A percentile compares a stretch with the other conserved stretches of the same genome.
Evolutionary conservation across 1,140 invertebrate genomes (phyloP).

Genomic region (Hesperophylax magnus): DNA sequence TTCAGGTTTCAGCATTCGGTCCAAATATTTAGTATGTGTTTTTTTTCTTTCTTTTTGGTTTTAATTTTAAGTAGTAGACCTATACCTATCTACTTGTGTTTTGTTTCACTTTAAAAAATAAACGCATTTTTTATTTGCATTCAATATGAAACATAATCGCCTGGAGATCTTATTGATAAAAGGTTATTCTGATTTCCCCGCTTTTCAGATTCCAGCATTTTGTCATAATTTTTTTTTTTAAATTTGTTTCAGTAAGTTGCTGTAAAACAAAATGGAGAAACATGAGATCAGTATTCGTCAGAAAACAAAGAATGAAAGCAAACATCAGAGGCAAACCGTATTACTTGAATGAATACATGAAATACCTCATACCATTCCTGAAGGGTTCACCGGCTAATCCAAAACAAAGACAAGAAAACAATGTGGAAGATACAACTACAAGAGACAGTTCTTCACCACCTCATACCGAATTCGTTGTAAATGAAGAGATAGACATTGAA

Average conservation of each 20-base stretch:
- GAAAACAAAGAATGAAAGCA: background rate
- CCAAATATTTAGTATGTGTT: too few species aligned
- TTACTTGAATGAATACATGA: slow-evolving; percentile 2
- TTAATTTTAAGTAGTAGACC: too few species aligned
- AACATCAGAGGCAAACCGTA: background rate
- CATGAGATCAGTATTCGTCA: slow-evolving; percentile 10
- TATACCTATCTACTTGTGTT: too few species aligned
- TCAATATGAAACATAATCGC: too few species aligned
- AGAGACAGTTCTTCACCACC: background rate
- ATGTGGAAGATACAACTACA: background rate
- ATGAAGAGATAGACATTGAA: background rate
- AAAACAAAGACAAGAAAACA: background rate
- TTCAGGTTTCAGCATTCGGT: too few species aligned
- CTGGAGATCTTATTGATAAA: too few species aligned
- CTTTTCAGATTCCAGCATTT: too few species aligned
- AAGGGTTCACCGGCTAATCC: background rate
- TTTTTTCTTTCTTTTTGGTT: too few species aligned
- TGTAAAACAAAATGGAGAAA: slow-evolving; percentile 20
- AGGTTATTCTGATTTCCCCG: too few species aligned
- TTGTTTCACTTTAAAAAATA: too few species aligned
- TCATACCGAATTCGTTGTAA: background rate
- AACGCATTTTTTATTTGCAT: too few species aligned
- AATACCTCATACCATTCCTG: background rate
- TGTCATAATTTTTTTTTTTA: background rate
- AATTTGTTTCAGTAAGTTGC: background rate